Evolutionary conservation across 2,113 vertebrate genomes (phyloP), one percentile per base, ranked within the genome.

Genomic region (Oenanthe melanoleuca): DNA sequence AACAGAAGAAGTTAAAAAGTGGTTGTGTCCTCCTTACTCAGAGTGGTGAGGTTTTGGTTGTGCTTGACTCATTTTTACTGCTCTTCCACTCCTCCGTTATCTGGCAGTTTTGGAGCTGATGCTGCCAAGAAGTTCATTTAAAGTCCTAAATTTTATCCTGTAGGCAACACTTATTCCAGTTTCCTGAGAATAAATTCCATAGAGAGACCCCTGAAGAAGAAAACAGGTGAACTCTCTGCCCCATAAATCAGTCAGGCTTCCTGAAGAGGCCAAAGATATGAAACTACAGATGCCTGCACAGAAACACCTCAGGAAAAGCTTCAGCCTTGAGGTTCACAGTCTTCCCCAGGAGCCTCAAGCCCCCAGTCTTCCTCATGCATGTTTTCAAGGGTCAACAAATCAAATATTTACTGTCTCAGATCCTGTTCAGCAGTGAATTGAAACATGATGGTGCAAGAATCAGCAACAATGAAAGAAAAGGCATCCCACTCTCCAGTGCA

Each of bases 61-160:
- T n/a, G 55, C 81, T 94, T 83, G 55, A 83, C 52, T 80, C 63
- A 92, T 50, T 63, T 72, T 80, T 72, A 31, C 57, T 85, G 66
- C 74, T 93, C 82, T 61, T 93, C 74, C 59, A 92, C 45, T 21
- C 59, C 88, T 87, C 70, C 65, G 61, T 57, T 88, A 86, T 56
- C 88, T 71, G 88, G 72, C 71, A 86, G 26, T 60, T 91, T 66
- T 40, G 38, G 66, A 78, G 56, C 28, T 13, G 80, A 77, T 2
- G 8, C 34, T 90, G 92, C 83, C 92, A 95, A 92, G 82, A 88
- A 83, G 29, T 60, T 93, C 11, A 61, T 78, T 85, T 75, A 80
- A 59, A 93, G 59, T 29, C 82, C 72, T 88, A 55, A 55, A 86
- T 92, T 93, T 88, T 74, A 60, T 52, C 44, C 88, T 88, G 80